A percentile compares a stretch with the other conserved stretches of the same genome.
Evolutionary conservation across 1,140 invertebrate species (phyloP).

Genomic region (Limonius californicus): DNA sequence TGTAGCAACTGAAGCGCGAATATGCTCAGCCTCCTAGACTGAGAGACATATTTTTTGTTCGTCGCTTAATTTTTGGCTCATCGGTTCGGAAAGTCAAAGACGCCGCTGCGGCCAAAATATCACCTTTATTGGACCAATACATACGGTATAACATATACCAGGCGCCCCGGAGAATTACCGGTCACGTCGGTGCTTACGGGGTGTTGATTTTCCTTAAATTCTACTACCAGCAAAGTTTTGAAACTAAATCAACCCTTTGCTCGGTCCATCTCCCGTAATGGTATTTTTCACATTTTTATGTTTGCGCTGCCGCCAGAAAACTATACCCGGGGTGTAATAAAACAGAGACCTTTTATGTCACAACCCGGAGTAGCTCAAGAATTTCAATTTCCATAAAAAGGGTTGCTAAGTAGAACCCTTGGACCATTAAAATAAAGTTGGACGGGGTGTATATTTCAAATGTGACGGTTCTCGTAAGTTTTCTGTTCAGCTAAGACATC

Average conservation of each 20-base stretch:
- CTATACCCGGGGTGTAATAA: constrained; percentile 7
- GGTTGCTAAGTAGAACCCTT: not conserved
- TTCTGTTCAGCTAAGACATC: not conserved
- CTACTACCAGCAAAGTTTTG: not conserved
- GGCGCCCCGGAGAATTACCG: constrained; percentile 3
- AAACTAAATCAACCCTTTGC: not conserved
- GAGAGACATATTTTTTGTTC: constrained; percentile 30
- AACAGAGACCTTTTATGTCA: not conserved
- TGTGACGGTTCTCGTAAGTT: constrained; percentile 1
- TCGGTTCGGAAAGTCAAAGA: constrained; percentile 39
- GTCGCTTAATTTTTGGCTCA: constrained; percentile 39
- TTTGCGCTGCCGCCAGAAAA: not conserved
- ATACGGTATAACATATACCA: not conserved
- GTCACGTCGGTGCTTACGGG: constrained; percentile 14
- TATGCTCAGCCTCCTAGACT: constrained; percentile 28
- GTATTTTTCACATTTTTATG: not conserved
- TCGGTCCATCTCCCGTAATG: too few species aligned
- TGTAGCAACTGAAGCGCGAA: constrained; percentile 18
- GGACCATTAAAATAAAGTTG: constrained; percentile 1
- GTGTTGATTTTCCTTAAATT: constrained; percentile 18
- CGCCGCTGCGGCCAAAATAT: constrained; percentile 21
- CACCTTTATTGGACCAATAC: not conserved
- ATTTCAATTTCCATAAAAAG: constrained; percentile 14
- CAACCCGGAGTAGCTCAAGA: not conserved
- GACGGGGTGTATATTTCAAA: not conserved